Evolutionary conservation across 2,888 invertebrate genomes (phyloP).

Genomic region (Drosophila heteroneura): DNA sequence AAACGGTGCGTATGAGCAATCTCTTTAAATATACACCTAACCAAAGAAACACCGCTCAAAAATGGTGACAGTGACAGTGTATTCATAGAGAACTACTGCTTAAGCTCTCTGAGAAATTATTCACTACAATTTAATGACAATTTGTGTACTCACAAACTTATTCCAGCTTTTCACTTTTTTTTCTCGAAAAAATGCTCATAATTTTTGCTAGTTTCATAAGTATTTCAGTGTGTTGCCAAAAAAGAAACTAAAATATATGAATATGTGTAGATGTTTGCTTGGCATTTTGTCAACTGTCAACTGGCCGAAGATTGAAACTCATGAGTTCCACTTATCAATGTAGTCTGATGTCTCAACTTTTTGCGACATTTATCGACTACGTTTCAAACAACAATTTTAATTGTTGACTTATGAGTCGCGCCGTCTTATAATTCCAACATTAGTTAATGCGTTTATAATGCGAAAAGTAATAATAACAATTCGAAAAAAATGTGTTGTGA

Average conservation of each 20-base stretch:
- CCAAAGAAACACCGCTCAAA: background rate
- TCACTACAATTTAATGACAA: conserved; percentile 22
- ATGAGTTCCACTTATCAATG: conserved; percentile 62
- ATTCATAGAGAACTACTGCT: background rate
- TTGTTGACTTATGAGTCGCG: conserved; percentile 61
- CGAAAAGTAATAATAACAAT: conserved; percentile 52
- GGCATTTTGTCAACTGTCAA: conserved; percentile 67
- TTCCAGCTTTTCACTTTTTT: conserved; percentile 8
- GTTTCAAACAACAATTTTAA: conserved; percentile 43
- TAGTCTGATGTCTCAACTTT: conserved; percentile 39
- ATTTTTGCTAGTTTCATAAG: conserved; percentile 19
- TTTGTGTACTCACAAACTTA: conserved; percentile 11
- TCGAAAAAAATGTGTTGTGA: conserved; percentile 28
- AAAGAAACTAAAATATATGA: conserved; percentile 18
- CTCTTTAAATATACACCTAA: conserved; percentile 35
- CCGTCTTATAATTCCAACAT: conserved; percentile 56
- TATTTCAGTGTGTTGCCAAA: conserved; percentile 27
- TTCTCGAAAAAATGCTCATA: background rate
- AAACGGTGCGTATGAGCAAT: conserved; percentile 77
- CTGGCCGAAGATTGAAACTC: conserved; percentile 55
- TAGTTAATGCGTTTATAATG: conserved; percentile 79
- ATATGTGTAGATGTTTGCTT: conserved; percentile 29
- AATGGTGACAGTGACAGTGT: background rate
- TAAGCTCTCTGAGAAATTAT: background rate
- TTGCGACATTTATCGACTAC: conserved; percentile 49